Base-by-base conservation (phyloP, 2,113 vertebrate genomes). In the Desmodus rotundus region DNA sequence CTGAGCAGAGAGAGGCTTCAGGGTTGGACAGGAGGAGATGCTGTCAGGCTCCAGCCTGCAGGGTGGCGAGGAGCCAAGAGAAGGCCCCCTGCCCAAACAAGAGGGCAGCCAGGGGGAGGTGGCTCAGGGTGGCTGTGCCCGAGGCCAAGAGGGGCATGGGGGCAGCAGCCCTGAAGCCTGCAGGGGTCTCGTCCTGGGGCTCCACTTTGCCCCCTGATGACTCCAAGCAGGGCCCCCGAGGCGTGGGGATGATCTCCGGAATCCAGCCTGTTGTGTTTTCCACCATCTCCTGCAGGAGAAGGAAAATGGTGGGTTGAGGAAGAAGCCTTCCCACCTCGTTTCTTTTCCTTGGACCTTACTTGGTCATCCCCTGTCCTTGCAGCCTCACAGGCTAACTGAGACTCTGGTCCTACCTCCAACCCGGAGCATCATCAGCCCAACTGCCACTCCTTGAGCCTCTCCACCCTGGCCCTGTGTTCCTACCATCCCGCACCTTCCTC, bases 201-300 rank as follows among this genome's bases (percentile, higher is more conserved):
- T 95, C 31, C 26, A 94, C 67, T 72, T 95, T 5, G 0, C 93
- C 61, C 56, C 87, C 93, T 6, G 89, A 92, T 68, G 97, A 96
- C 61, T 87, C 94, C 45, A 95, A 92, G 74, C 97, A 98, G 52
- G 89, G 87, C 0, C 74, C 73, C 36, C 0, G 28, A 14, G 86
- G 58, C 16, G 84, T 4, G 41, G 86, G 95, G 3, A 12, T 56
- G n/a, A 98, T 98, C 52, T 97, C 97, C 38, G 83, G 96, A 93
- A 98, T 97, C 91, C 90, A 94, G 41, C 97, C 97, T 50, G 94
- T 98, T 20, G 96, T 89, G 1, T 97, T 98, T 96, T 78, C 97
- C 67, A 97, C 87, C 45, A 97, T 7, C 58, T 98, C 97, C 98
- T 98, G 92, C 2, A 82, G 38, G 26, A 63, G 13, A 76, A 81